Evolutionary conservation across 2,888 invertebrate species (phyloP).

Genomic region (Liposcelis brunnea): DNA sequence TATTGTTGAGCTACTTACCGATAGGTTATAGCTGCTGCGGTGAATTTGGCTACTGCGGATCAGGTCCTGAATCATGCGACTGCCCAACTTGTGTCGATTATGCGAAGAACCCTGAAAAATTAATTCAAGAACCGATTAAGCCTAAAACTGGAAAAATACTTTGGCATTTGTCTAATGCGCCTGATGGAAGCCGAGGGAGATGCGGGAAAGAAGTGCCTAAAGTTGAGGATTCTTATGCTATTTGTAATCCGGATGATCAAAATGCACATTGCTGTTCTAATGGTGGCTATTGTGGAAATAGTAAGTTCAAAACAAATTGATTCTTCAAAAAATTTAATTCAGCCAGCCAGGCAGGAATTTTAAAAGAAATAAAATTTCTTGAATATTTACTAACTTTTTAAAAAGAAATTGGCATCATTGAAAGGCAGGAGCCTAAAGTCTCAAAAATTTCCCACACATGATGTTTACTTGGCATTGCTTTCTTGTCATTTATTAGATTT

Average conservation of each 20-base stretch:
- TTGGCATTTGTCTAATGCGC: conserved; percentile 14
- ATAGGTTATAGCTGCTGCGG: conserved; percentile 15
- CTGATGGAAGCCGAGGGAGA: conserved; percentile 14
- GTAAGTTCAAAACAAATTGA: too few species aligned
- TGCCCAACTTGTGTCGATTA: conserved; percentile 15
- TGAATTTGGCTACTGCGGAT: conserved; percentile 14
- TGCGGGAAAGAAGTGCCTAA: conserved; percentile 14
- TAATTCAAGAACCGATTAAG: conserved; percentile 14
- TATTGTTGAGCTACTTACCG: too few species aligned
- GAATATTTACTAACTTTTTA: too few species aligned
- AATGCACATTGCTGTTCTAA: conserved; percentile 15
- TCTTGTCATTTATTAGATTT: too few species aligned
- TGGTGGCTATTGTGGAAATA: conserved; percentile 7
- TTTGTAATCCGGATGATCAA: conserved; percentile 14
- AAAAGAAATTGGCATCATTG: too few species aligned
- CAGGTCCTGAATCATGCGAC: conserved; percentile 14
- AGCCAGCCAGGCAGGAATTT: too few species aligned
- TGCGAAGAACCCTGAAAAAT: conserved; percentile 13
- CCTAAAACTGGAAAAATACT: conserved; percentile 12
- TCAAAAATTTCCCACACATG: too few species aligned
- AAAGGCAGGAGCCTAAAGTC: too few species aligned
- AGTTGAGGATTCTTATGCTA: conserved; percentile 12
- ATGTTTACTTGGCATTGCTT: too few species aligned
- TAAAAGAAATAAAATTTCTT: too few species aligned
- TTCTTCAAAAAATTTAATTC: too few species aligned